Evolutionary conservation across 2,113 vertebrate species (phyloP).

Genomic region (Camarhynchus parvulus): DNA sequence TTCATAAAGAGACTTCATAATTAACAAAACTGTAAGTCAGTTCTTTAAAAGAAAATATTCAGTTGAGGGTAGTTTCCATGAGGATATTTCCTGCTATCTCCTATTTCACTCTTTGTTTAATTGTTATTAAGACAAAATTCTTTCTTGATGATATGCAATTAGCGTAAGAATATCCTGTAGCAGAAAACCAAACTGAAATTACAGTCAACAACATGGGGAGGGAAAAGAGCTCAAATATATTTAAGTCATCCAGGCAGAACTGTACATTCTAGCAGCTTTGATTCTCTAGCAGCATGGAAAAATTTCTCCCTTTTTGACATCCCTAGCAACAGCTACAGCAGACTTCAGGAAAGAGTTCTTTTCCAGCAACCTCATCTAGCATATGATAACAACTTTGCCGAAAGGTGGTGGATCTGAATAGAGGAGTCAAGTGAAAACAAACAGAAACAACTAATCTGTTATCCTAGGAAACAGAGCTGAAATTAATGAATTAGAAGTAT

Average conservation of each 20-base stretch:
- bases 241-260: background rate
- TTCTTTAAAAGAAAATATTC: background rate
- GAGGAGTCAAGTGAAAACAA: background rate
- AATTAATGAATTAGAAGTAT: background rate
- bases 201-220: accelerated
- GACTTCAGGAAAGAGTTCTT: background rate
- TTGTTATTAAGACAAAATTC: background rate
- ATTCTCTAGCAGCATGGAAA: background rate
- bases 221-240: background rate
- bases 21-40: background rate
- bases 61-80: background rate
- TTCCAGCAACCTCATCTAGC: background rate
- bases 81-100: background rate
- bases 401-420: background rate
- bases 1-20: background rate
- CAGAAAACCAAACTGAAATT: background rate
- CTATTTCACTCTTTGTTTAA: background rate
- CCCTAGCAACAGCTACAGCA: background rate
- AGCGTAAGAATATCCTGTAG: background rate
- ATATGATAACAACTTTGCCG: background rate
- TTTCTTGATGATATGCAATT: background rate
- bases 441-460: background rate
- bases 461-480: background rate
- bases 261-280: background rate
- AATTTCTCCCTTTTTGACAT: background rate